Evolutionary conservation across 2,797 vertebrate genomes (phyloP), one percentile per base, ranked within the genome.

Genomic region (Labroides dimidiatus): DNA sequence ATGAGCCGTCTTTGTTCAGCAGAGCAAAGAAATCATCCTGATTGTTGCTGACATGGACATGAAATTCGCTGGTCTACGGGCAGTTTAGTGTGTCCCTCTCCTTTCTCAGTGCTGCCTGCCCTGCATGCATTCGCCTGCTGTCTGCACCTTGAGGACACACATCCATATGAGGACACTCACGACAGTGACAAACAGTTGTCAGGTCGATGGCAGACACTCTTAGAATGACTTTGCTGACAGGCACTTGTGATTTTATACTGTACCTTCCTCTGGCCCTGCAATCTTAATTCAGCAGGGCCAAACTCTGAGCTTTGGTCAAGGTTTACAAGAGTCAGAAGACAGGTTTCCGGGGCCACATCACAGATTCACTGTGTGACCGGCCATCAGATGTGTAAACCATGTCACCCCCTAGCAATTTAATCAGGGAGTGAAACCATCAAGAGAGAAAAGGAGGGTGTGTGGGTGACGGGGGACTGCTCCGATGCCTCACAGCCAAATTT

Each of bases 221-320:
- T 58, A 78, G 87, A 81, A 82, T 75, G 85, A 92, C 87, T 78
- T 52, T 73, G 84, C 88, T 76, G 83, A 89, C 83, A 87, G 78
- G 78, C 74, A 87, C 81, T 81, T 80, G 79, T 79, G 83, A 89
- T 87, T 82, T 81, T 30, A 88, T 88, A 89, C 89, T 88, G 67
- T 93, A 93, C 93, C 93, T 92, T 87, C 72, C 62, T 75, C 75
- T 64, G 58, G 84, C 86, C 85, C 87, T 76, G 82, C 90, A 87
- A 69, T 78, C 76, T 77, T 77, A 74, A 72, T 76, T 80, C 72
- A 80, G 85, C 88, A 81, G 80, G 77, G 72, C 73, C 60, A 69
- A 58, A 74, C 76, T 69, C 51, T 77, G 78, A 84, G 75, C 66
- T 85, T 77, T 82, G 72, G 43, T 69, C 77, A 72, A 82, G 62